Conservation (phyloP, 1,140 invertebrate genomes). For the Drosophila ficusphila region DNA sequence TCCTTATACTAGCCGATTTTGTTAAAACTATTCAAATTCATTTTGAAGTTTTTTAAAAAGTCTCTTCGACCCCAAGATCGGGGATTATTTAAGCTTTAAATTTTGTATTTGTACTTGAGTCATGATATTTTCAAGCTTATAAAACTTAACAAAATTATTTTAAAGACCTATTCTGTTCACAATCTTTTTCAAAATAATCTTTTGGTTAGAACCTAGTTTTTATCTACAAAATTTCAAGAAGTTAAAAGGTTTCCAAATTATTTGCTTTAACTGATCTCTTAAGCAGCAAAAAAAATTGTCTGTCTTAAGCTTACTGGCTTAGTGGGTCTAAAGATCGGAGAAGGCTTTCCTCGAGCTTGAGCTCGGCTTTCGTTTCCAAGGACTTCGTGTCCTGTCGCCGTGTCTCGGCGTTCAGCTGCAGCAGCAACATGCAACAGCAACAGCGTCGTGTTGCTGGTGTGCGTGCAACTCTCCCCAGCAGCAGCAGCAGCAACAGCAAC, state of each 20-base stretch:
- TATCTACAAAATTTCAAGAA: no score
- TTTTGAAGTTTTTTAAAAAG: no score
- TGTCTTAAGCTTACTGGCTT: background rate
- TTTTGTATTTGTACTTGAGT: no score
- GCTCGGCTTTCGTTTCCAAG: constrained; percentile 12
- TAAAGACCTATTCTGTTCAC: no score
- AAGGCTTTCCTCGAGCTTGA: background rate
- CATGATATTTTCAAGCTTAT: no score
- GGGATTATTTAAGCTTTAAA: no score
- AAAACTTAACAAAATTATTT: no score
- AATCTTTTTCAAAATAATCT: no score
- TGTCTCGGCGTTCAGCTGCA: constrained; percentile 62
- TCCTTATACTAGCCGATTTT: no score
- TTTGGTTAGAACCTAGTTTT: no score
- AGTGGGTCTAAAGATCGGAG: constrained; percentile 8
- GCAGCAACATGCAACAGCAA: constrained; percentile 54
- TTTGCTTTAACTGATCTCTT: background rate
- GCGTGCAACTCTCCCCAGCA: constrained; percentile 30
- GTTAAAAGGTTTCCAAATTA: background rate
- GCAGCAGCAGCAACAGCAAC: constrained; percentile 64
- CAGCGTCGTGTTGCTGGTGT: constrained; percentile 34
- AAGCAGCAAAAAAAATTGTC: background rate
- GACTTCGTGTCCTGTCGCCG: constrained; percentile 29
- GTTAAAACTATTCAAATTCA: no score
- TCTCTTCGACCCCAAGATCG: no score